These are phyloP conservation scores for Origma solitaria DNA, from an alignment of 2,113 vertebrate species.

Conservation along the genomic window DNA sequence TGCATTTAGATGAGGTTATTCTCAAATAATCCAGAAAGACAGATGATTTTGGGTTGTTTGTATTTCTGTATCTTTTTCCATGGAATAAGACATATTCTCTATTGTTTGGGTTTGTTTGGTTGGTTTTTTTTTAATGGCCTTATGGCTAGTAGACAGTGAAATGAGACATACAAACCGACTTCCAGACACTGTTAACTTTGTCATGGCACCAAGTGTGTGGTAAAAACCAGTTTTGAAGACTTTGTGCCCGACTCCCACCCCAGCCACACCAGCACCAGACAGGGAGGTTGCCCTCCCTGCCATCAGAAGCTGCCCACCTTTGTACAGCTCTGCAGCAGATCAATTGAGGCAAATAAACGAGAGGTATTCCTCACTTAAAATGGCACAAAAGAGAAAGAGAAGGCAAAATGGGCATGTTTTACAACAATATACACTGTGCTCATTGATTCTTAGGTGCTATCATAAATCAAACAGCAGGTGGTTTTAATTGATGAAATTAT, in stretches of 20 bases:
- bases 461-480: conserved; percentile 51
- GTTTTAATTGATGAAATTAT: conserved; percentile 53
- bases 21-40: background rate
- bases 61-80: background rate
- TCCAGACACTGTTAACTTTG: background rate
- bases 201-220: background rate
- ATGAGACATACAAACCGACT: background rate
- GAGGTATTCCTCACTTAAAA: background rate
- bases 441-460: background rate
- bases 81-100: background rate
- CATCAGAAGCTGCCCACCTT: background rate
- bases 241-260: background rate
- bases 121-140: background rate
- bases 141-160: background rate
- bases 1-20: background rate
- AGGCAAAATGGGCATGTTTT: background rate
- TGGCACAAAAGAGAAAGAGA: background rate
- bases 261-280: background rate
- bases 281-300: background rate
- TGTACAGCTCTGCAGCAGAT: background rate
- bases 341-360: background rate
- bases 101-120: background rate
- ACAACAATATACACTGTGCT: background rate
- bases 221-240: background rate
- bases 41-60: background rate